Base-by-base conservation (phyloP, 2,888 invertebrate genomes). In the Rhaphigaster nebulosa region DNA sequence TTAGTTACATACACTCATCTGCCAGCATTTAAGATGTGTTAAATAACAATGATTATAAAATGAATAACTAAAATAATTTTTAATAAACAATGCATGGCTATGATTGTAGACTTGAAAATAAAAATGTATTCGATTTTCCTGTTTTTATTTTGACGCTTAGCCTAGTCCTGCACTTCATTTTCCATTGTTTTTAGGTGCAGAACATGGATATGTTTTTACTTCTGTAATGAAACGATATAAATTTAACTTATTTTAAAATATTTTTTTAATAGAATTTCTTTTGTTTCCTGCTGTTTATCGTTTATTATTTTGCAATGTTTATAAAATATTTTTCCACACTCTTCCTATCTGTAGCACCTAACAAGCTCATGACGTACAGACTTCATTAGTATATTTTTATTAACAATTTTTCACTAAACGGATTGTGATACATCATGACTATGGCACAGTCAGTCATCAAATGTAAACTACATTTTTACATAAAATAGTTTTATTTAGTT, bases 1-100 rank as follows among this genome's bases (percentile, higher is more conserved):
- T 76, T 38, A 80, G 41, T 41, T 80, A 80, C 80, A 76, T 10
- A 23, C 80, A 80, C 20, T 80, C 80, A 80, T 80, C 80, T 23
- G 1, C 26, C 80, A 80, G 80, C 41, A 80, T 80, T 80, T 80
- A 80, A 41, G 41, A 41, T 80, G 23, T 10, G 3, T 41, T 80
- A 80, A 65, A 15, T 80, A 38, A 38, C 38, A 80, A 20, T 80
- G 41, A 80, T 80, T 23, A 41, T 23, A 18, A 76, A 76, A 3
- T 38, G 4, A 29, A 38, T 29, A 6, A 34, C 6, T 38, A 65
- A 65, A 65, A 29, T 15, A 65, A 65, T 65, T 65, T 65, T n/a
- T 15, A 29, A n/a, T n/a, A 65, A 65, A 65, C n/a, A 29, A 65
- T 65, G 65, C 65, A 65, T 65, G 65, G 29, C 29, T 80, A 5